phyloP scores from a whole-genome alignment of 1,140 invertebrate genomes.

The Brachionus koreanus region DNA sequence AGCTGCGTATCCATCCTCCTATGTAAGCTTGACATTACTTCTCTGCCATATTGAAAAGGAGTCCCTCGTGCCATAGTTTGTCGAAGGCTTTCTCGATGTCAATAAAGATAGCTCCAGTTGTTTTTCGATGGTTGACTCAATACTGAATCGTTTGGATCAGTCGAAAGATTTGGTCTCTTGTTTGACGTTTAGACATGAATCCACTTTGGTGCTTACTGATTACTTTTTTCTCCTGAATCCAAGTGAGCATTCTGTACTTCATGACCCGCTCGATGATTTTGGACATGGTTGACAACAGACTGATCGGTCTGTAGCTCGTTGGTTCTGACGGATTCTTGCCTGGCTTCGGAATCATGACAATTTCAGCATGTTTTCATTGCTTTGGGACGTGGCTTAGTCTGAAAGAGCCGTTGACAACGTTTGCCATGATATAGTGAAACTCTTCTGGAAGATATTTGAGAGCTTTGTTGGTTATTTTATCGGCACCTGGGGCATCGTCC shows the following conservation, averaged over 20 bases:
- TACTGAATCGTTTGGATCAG: slow-evolving; percentile 48
- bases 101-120: too few relatives aligned
- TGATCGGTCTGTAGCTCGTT: slow-evolving; percentile 44
- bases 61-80: too few relatives aligned
- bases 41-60: too few relatives aligned
- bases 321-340: slow-evolving; percentile 40
- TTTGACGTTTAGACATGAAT: slow-evolving; percentile 52
- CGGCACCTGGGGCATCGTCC: background rate
- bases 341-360: too few relatives aligned
- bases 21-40: too few relatives aligned
- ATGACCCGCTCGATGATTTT: slow-evolving; percentile 44
- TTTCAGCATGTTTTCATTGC: slow-evolving; percentile 28
- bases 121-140: too few relatives aligned
- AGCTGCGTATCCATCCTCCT: too few relatives aligned
- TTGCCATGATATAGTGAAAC: background rate
- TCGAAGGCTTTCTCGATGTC: too few relatives aligned
- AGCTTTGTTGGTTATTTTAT: too few relatives aligned
- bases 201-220: slow-evolving; percentile 42
- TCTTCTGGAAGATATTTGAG: background rate
- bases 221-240: background rate
- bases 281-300: slow-evolving; percentile 13
- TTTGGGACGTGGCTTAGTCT: background rate
- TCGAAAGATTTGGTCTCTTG: slow-evolving; percentile 52
- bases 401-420: background rate
- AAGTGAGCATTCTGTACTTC: background rate